Conservation (phyloP, 2,888 invertebrate species). For the Perizoma flavofasciatum region DNA sequence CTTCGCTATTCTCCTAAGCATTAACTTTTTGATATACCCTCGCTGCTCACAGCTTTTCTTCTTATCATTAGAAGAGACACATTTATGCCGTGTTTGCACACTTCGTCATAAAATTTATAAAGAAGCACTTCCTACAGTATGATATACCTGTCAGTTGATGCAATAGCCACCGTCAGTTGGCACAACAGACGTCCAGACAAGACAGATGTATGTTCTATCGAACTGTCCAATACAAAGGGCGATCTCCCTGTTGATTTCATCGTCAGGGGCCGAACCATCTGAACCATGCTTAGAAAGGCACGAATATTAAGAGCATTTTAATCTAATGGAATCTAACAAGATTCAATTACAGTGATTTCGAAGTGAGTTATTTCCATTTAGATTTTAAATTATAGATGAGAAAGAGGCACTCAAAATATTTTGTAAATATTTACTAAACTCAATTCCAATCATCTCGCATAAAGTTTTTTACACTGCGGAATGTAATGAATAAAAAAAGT, state of each 20-base stretch:
- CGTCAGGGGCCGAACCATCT: slow-evolving; percentile 36
- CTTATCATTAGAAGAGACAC: no score
- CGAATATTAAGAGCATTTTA: slow-evolving; percentile 27
- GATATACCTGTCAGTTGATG: slow-evolving; percentile 38
- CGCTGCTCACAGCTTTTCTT: no score
- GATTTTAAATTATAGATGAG: slow-evolving; percentile 21
- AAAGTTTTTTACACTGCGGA: slow-evolving; percentile 9
- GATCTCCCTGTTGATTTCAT: slow-evolving; percentile 51
- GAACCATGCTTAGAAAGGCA: slow-evolving; percentile 29
- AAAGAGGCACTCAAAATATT: slow-evolving; percentile 8
- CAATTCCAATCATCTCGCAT: slow-evolving; percentile 1
- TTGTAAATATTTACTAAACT: slow-evolving; percentile 3
- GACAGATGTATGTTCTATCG: slow-evolving; percentile 66
- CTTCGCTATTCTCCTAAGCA: no score
- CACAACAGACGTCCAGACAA: slow-evolving; percentile 44
- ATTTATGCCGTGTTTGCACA: no score
- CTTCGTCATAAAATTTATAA: not conserved
- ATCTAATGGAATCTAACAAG: slow-evolving; percentile 31
- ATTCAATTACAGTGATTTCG: slow-evolving; percentile 22
- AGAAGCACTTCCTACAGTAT: slow-evolving; percentile 15
- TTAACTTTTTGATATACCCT: no score
- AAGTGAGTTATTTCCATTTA: slow-evolving; percentile 16
- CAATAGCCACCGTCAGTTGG: slow-evolving; percentile 49
- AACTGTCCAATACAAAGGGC: slow-evolving; percentile 60
- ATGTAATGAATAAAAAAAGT: slow-evolving; percentile 15